phyloP scores from a whole-genome alignment of 1,140 invertebrate species.

The Conus betulinus region DNA sequence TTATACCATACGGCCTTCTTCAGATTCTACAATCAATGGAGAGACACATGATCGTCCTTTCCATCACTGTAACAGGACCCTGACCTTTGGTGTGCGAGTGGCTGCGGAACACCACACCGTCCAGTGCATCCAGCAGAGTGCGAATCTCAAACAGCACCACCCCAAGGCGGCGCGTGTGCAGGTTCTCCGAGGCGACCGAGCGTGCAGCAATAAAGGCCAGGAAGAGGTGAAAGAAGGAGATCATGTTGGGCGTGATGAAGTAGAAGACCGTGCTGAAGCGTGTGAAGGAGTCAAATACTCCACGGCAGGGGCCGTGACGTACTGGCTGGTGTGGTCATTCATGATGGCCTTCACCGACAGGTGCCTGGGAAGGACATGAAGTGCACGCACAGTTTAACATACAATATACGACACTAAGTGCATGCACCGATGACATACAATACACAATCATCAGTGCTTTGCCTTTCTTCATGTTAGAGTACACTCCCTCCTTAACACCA shows the following conservation, averaged over 20 bases:
- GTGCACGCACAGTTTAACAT: no score
- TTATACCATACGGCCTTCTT: no score
- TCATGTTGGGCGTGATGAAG: conserved; percentile 72
- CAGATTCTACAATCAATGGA: no score
- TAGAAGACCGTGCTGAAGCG: conserved; percentile 69
- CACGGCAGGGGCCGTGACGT: conserved; percentile 64
- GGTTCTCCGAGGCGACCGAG: conserved; percentile 65
- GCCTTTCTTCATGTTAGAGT: no score
- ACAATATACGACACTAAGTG: no score
- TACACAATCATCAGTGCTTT: no score
- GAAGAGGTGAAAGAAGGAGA: conserved; percentile 67
- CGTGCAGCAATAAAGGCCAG: conserved; percentile 63
- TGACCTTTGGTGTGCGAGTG: conserved; percentile 51
- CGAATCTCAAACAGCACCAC: conserved; percentile 67
- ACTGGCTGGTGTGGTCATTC: conserved; percentile 69
- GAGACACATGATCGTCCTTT: no score
- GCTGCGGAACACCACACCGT: conserved; percentile 70
- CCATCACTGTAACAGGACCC: no score
- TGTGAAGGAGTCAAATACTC: conserved; percentile 68
- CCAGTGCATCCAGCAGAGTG: conserved; percentile 69
- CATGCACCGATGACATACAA: no score
- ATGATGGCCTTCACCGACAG: conserved; percentile 71
- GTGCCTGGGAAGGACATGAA: conserved; percentile 37
- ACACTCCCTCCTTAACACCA: no score
- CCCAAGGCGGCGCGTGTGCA: conserved; percentile 65